A percentile compares a stretch with the other conserved stretches of the same genome.
phyloP scores from a whole-genome alignment of 2,888 invertebrate species.

The Andrena minutula region DNA sequence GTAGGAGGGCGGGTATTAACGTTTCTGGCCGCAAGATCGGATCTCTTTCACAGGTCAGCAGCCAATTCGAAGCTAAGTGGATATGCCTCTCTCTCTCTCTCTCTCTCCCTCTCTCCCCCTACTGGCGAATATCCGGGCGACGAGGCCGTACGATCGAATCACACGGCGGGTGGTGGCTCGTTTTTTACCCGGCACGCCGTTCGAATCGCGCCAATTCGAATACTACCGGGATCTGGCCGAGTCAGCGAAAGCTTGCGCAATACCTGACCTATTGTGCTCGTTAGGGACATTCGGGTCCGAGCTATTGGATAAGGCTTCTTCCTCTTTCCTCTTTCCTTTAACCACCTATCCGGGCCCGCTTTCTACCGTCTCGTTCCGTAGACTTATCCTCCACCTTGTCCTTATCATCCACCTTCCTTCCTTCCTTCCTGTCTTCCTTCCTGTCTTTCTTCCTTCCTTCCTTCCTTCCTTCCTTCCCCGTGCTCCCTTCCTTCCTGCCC shows the following conservation, averaged over 20 bases:
- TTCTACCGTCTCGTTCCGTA: background rate
- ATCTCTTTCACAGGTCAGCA: slow-evolving; percentile 62
- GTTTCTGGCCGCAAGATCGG: slow-evolving; percentile 54
- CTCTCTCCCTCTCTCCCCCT: background rate
- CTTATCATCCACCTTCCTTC: slow-evolving; percentile 53
- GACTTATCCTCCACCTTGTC: slow-evolving; percentile 63
- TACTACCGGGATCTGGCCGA: slow-evolving; percentile 60
- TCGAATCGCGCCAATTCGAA: slow-evolving; percentile 65
- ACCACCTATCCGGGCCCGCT: slow-evolving; percentile 9
- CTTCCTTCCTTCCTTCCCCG: slow-evolving; percentile 13
- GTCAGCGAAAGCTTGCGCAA: slow-evolving; percentile 79
- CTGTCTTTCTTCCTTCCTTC: slow-evolving; percentile 14
- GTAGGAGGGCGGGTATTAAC: slow-evolving; percentile 48
- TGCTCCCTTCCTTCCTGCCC: background rate
- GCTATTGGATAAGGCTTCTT: slow-evolving; percentile 67
- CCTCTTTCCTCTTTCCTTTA: slow-evolving; percentile 23
- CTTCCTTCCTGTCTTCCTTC: slow-evolving; percentile 16
- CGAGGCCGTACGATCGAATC: slow-evolving; percentile 49
- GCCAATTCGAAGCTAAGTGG: slow-evolving; percentile 62
- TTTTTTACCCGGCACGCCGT: slow-evolving; percentile 55
- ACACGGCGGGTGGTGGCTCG: slow-evolving; percentile 38
- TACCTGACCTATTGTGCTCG: slow-evolving; percentile 80
- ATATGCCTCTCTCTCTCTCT: slow-evolving; percentile 34
- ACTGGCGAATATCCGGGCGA: slow-evolving; percentile 53
- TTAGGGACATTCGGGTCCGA: slow-evolving; percentile 74